A percentile compares a stretch with the other conserved stretches of the same genome.
Conservation (phyloP, 2,797 vertebrate species). For the Melanotaenia nigrans region DNA sequence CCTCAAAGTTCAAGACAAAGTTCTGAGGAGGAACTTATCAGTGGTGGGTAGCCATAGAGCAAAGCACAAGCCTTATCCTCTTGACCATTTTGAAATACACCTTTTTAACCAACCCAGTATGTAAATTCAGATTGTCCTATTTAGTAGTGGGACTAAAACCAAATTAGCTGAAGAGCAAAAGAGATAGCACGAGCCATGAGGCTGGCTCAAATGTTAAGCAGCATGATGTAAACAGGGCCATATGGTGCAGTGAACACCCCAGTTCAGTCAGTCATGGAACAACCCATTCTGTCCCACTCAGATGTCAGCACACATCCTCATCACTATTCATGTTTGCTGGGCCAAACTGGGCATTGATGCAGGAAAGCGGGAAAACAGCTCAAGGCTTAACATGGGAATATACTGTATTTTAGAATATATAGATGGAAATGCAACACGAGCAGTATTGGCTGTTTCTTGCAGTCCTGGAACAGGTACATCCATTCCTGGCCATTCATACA, state of each 20-base stretch:
- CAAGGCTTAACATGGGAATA: slow-evolving; percentile 17
- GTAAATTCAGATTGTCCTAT: slow-evolving; percentile 14
- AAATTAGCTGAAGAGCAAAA: slow-evolving; percentile 24
- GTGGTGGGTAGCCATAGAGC: neutral
- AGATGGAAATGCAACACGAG: slow-evolving; percentile 18
- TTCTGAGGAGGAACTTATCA: neutral
- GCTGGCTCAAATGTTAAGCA: slow-evolving; percentile 61
- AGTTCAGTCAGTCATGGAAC: slow-evolving; percentile 64
- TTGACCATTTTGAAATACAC: neutral
- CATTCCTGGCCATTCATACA: slow-evolving; percentile 2
- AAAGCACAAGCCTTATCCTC: slow-evolving; percentile 5
- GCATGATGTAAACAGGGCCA: slow-evolving; percentile 64
- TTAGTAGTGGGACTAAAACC: slow-evolving; percentile 10
- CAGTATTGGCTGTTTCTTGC: too few species aligned
- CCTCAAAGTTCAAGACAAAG: neutral
- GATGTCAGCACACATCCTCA: slow-evolving; percentile 70
- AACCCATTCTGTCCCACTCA: slow-evolving; percentile 59
- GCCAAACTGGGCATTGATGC: slow-evolving; percentile 44
- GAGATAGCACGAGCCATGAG: slow-evolving; percentile 48
- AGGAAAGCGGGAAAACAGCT: slow-evolving; percentile 32
- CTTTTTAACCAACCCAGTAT: neutral
- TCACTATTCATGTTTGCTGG: slow-evolving; percentile 61
- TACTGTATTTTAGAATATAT: neutral
- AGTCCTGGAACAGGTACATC: too few species aligned
- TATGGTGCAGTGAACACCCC: slow-evolving; percentile 64